Base-by-base conservation (phyloP, 2,888 invertebrate genomes). In the Drosophila phalerata region DNA sequence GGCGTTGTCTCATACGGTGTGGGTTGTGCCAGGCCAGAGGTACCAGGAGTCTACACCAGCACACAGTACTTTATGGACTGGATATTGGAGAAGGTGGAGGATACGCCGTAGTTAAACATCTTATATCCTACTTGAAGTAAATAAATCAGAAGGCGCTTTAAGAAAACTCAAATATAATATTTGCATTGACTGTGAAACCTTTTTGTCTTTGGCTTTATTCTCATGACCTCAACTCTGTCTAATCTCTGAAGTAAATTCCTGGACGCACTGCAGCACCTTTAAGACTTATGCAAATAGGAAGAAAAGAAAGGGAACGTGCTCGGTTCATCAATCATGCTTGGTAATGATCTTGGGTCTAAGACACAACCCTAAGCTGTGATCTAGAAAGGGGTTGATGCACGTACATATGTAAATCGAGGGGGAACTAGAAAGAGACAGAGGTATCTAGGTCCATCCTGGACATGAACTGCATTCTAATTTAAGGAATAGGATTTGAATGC, bases 1-100 rank as follows among this genome's bases (percentile, higher is more conserved):
- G 96, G 96, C 1, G 93, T 96, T 0, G 95, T 95, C 2, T 95
- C 95, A 0, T 96, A 95, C 87, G 96, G 95, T 2, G 94, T 94
- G 75, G 93, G 94, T 43, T 95, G 95, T 89, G 95, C 95, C 0
- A 94, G 95, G 75, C 93, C 94, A 2, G 93, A 94, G 3, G 94
- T 93, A 71, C 95, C 17, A 0, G 95, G 95, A 2, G 95, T 95
- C 8, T 96, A 95, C 85, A 93, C 95, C 0, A 93, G 94, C 76
- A 94, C 95, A 0, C 94, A 94, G 3, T 86, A 93, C 56, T 95
- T 94, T 79, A 83, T 94, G 8, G 94, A 95, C 73, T 96, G 96
- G 96, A 95, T 96, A 65, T 73, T 90, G 58, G 75, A 91, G 79
- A 93, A 81, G 73, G 63, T 93, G 13, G 84, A 87, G 22, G 61